phyloP scores from a whole-genome alignment of 2,888 invertebrate genomes.

The Cancer borealis region DNA sequence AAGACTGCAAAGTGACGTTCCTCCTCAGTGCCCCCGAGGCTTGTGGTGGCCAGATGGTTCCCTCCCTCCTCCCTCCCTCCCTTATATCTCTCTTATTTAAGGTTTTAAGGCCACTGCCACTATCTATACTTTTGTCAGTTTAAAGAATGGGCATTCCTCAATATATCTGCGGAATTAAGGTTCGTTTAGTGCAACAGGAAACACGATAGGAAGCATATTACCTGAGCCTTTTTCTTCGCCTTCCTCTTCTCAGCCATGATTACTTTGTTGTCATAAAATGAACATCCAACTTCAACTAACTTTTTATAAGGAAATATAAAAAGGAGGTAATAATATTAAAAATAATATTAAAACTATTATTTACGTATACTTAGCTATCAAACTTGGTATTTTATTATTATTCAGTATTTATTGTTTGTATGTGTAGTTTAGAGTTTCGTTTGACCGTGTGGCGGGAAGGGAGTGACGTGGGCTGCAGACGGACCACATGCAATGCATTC shows the following conservation, averaged over 20 bases:
- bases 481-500: background rate
- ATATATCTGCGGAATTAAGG: background rate
- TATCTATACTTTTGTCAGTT: background rate
- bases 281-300: background rate
- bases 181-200: background rate
- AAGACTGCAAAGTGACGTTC: slow-evolving; percentile 44
- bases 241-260: slow-evolving; percentile 74
- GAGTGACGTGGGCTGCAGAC: slow-evolving; percentile 21
- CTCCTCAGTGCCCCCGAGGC: background rate
- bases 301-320: background rate
- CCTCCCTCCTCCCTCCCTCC: background rate
- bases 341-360: background rate
- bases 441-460: slow-evolving; percentile 56
- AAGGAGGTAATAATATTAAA: background rate
- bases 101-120: background rate
- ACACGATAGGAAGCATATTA: slow-evolving; percentile 37
- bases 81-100: background rate
- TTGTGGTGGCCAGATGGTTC: background rate
- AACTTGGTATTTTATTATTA: background rate
- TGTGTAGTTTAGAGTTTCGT: background rate
- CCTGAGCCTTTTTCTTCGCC: slow-evolving; percentile 70
- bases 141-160: no score
- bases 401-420: background rate
- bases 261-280: slow-evolving; percentile 70
- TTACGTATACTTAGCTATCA: background rate